Conservation (phyloP, 2,113 vertebrate genomes). For the Aptenodytes forsteri region DNA sequence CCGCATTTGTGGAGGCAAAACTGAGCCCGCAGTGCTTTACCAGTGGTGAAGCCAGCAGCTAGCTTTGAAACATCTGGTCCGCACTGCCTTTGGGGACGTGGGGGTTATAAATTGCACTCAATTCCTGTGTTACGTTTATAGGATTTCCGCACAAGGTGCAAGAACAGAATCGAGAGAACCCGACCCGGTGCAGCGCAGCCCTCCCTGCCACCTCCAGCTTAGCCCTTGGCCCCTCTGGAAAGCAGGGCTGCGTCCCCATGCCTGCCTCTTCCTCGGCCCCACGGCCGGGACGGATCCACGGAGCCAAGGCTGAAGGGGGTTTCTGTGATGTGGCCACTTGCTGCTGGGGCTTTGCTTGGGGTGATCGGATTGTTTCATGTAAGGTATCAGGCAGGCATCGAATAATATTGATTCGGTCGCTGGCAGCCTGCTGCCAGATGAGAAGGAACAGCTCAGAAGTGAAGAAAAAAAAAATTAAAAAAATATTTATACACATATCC, state of each 20-base stretch:
- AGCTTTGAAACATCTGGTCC: conserved; percentile 7
- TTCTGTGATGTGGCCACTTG: conserved; percentile 39
- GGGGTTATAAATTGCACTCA: background rate
- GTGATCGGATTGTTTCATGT: background rate
- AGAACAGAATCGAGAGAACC: background rate
- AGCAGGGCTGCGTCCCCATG: background rate
- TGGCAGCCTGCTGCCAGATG: conserved; percentile 56
- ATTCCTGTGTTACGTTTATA: background rate
- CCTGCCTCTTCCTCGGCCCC: background rate
- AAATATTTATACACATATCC: background rate
- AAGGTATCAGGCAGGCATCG: background rate
- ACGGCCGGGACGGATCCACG: accelerated
- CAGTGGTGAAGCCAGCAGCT: background rate
- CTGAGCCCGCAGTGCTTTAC: background rate
- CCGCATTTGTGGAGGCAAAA: background rate
- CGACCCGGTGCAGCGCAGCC: background rate
- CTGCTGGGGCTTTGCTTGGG: background rate
- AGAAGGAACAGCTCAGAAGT: conserved; percentile 32
- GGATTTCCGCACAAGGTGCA: background rate
- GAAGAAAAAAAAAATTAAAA: background rate
- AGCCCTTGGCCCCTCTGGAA: background rate
- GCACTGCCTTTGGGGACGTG: background rate
- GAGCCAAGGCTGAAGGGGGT: background rate
- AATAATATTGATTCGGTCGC: conserved; percentile 27
- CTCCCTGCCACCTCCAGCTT: background rate